A percentile compares a stretch with the other conserved stretches of the same genome.
Conservation (phyloP, 1,140 invertebrate species). For the Cepaea nemoralis region DNA sequence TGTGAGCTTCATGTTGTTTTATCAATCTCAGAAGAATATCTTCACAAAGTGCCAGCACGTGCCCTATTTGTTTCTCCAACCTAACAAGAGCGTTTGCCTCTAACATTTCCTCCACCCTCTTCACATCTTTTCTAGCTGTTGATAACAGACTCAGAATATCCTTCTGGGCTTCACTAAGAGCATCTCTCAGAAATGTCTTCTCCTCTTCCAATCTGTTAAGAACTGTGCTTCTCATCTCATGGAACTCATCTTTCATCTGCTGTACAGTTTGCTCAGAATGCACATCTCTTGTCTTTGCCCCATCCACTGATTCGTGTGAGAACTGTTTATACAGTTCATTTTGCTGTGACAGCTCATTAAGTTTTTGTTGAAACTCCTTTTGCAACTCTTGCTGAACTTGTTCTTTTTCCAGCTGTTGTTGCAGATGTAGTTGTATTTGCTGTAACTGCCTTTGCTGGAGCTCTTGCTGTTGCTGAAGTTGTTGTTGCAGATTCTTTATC, state of each 20-base stretch:
- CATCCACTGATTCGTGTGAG: background rate
- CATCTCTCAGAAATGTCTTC: background rate
- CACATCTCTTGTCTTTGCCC: background rate
- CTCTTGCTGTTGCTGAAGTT: background rate
- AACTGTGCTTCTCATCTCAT: background rate
- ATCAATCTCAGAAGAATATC: background rate
- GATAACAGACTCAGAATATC: background rate
- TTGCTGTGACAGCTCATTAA: too few relatives aligned
- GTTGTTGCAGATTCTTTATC: too few relatives aligned
- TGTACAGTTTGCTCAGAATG: background rate
- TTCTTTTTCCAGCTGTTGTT: too few relatives aligned
- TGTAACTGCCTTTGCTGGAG: background rate
- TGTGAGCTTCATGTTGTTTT: background rate
- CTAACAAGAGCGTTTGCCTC: background rate
- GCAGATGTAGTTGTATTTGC: background rate
- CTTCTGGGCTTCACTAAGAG: background rate
- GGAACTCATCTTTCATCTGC: background rate
- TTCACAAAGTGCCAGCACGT: background rate
- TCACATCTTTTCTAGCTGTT: background rate
- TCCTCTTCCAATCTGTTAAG: background rate
- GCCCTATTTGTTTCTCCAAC: background rate
- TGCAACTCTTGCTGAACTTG: background rate
- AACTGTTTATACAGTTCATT: too few relatives aligned
- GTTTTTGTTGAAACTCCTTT: too few relatives aligned
- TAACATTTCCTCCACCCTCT: background rate